Evolutionary conservation across 2,888 invertebrate species (phyloP).

Genomic region (Argyra leucocephala): DNA sequence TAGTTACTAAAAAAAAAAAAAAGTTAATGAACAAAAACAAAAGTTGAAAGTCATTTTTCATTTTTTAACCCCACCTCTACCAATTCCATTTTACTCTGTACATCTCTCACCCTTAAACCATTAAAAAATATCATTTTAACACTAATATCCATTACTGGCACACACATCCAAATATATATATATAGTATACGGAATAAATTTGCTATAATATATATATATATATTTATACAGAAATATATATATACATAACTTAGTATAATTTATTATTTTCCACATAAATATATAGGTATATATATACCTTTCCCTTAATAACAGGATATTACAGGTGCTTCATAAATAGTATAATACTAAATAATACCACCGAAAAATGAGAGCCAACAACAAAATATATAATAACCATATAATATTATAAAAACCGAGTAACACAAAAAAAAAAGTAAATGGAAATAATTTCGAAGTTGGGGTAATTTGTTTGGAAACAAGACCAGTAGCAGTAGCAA

Average conservation of each 20-base stretch:
- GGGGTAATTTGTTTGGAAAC: not conserved
- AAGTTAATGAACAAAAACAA: not conserved
- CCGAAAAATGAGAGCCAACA: not conserved
- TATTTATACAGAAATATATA: not conserved
- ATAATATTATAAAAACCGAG: not conserved
- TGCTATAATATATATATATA: not conserved
- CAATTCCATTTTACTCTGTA: too few species aligned
- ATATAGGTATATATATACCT: not conserved
- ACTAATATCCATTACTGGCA: not conserved
- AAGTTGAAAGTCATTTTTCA: constrained; percentile 1
- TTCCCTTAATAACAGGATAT: not conserved
- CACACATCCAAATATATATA: not conserved
- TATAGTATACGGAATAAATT: too few species aligned
- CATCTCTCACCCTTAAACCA: too few species aligned
- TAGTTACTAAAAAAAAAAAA: not conserved
- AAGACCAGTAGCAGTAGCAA: too few species aligned
- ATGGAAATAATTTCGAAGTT: not conserved
- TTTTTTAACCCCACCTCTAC: too few species aligned
- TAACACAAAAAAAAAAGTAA: not conserved
- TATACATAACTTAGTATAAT: not conserved
- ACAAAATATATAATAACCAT: not conserved
- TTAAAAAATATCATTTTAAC: too few species aligned
- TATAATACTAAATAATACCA: not conserved
- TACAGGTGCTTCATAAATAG: not conserved
- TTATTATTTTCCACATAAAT: not conserved